Conservation (phyloP, 2,113 vertebrate genomes). For the Ictidomys tridecemlineatus region DNA sequence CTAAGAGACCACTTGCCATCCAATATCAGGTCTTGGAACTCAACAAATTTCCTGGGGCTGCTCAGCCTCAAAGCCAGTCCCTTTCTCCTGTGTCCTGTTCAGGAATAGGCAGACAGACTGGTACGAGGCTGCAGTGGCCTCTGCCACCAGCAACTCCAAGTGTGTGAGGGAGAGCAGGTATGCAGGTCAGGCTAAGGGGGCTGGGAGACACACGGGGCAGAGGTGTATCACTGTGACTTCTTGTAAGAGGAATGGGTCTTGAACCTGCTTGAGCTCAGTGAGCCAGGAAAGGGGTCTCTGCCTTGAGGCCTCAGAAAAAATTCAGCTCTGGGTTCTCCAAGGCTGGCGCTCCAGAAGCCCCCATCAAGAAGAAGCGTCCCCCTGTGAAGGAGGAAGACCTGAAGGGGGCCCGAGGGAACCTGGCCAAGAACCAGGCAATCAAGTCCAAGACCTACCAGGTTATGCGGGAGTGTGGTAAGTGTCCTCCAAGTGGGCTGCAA, state of each 20-base stretch:
- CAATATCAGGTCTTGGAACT: not conserved
- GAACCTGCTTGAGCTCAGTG: not conserved
- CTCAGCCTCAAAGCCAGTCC: not conserved
- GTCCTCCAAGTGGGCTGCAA: accelerated
- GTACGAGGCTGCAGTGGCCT: not conserved
- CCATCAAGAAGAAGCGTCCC: constrained; percentile 96
- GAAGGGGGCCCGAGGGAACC: constrained; percentile 95
- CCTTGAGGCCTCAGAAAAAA: not conserved
- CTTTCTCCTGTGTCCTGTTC: not conserved
- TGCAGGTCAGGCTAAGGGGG: not conserved
- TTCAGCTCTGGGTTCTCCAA: constrained; percentile 37
- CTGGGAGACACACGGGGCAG: not conserved
- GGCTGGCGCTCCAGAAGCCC: constrained; percentile 78
- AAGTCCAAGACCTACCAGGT: constrained; percentile 99
- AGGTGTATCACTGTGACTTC: not conserved
- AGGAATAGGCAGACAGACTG: not conserved
- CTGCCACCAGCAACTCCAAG: not conserved
- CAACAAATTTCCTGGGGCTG: not conserved
- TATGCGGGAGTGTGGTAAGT: constrained; percentile 96
- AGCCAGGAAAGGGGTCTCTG: not conserved
- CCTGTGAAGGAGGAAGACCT: constrained; percentile 97
- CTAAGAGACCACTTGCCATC: not conserved
- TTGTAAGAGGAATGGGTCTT: not conserved
- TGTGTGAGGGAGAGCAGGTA: not conserved
- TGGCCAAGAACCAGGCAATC: constrained; percentile 93